Base-by-base conservation (phyloP, 35 echinoderm and acorn worm species). In the Apostichopus parvimensis region DNA sequence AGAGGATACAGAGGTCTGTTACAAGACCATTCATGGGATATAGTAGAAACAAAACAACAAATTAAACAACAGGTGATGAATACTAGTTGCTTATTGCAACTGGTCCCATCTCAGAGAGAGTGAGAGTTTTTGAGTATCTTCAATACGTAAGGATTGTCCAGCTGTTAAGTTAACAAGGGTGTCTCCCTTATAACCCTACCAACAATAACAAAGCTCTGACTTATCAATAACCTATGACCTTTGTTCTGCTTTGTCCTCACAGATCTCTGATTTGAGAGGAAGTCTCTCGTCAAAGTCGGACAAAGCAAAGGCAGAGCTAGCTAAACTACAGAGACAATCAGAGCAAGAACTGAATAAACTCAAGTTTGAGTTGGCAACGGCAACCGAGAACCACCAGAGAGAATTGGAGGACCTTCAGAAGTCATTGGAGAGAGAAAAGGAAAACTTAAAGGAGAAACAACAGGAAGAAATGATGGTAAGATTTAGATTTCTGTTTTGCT, bases 281-380 rank as follows among this genome's bases (percentile, higher is more conserved):
- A 88, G 75, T 20, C 75, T 98, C 22, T 73, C 92, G 24, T 90
- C 26, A 6, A 98, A 98, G 59, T 94, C 94, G 15, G 93, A 96
- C 6, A 77, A 77, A 54, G 91, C 97, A 1, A 83, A 92, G 91
- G 80, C 90, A 26, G 97, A 98, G 52, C 79, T 95, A 26, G 91
- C 60, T 6, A 26, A 77, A 8, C 52, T 98, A 28, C 94, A 94
- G 83, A 85, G 90, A 13, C 83, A 77, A 24, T 90, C 91, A n/a
- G 97, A 98, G 66, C 87, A 90, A 73, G 95, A 98, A 65, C 54
- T 98, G 12, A 95, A 94, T 25, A 92, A 90, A 59, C 93, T 98
- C 25, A 95, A 96, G 75, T 94, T 94, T 93, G 93, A 94, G 52
- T 88, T 96, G 76, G 87, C 95, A 12, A 66, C 95, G 3, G 91